These are phyloP conservation scores for Panopea generosa DNA, from an alignment of 2,888 invertebrate genomes.

Conservation along the genomic window DNA sequence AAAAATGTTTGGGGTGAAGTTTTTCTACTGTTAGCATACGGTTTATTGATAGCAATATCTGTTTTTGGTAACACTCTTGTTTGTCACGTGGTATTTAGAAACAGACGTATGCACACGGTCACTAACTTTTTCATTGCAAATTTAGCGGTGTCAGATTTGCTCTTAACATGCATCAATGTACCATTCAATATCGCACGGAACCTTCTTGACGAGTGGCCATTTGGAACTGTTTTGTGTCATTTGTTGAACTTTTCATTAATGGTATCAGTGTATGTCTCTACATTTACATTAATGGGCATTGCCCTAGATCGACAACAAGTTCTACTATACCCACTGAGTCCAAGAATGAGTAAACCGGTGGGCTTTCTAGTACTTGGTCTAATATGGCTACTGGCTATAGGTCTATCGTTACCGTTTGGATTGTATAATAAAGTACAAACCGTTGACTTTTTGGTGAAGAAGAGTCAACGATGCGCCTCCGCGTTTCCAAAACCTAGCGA, in stretches of 20 bases:
- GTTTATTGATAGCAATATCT: constrained; percentile 75
- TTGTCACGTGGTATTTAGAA: constrained; percentile 80
- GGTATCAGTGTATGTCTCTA: constrained; percentile 85
- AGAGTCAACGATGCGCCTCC: constrained; percentile 80
- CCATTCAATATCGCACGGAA: constrained; percentile 85
- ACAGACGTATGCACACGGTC: constrained; percentile 81
- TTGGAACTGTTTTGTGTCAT: constrained; percentile 85
- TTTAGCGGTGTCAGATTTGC: constrained; percentile 79
- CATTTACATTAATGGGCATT: constrained; percentile 86
- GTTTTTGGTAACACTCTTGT: constrained; percentile 81
- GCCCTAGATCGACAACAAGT: constrained; percentile 85
- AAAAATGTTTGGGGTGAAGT: constrained; percentile 32
- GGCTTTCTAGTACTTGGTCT: constrained; percentile 82
- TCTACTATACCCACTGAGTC: constrained; percentile 85
- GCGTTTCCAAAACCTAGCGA: constrained; percentile 78
- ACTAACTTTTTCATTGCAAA: constrained; percentile 83
- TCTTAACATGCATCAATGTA: constrained; percentile 84
- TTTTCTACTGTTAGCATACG: constrained; percentile 71
- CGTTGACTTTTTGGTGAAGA: constrained; percentile 65
- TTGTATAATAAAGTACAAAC: constrained; percentile 79
- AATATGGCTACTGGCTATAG: constrained; percentile 83
- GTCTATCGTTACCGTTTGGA: constrained; percentile 85
- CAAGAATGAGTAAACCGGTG: constrained; percentile 82
- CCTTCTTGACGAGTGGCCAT: constrained; percentile 85
- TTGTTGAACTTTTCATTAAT: constrained; percentile 85